phyloP scores from a whole-genome alignment of 2,888 invertebrate genomes.

The Perizoma affinitatum region DNA sequence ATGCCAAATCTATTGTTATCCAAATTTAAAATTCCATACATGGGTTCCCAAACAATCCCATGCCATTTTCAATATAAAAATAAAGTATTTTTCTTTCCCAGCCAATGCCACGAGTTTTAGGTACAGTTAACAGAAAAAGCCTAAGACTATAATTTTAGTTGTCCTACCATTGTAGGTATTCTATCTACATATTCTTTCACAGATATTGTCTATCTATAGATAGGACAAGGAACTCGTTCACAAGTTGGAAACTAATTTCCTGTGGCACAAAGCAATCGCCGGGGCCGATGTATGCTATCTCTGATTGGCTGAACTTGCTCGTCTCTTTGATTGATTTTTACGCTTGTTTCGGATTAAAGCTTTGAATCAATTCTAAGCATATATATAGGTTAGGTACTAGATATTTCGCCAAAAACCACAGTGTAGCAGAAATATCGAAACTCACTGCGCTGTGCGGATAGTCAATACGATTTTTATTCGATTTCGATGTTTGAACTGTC shows the following conservation, averaged over 20 bases:
- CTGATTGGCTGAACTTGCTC: slow-evolving; percentile 53
- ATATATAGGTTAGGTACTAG: too few relatives aligned
- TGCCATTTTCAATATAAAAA: too few relatives aligned
- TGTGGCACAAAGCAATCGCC: slow-evolving; percentile 75
- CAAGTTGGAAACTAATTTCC: slow-evolving; percentile 79
- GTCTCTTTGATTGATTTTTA: slow-evolving; percentile 60
- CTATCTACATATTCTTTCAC: too few relatives aligned
- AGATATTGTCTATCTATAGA: too few relatives aligned
- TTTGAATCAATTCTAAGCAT: slow-evolving; percentile 25
- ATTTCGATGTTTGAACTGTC: slow-evolving; percentile 20
- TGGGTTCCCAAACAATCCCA: too few relatives aligned
- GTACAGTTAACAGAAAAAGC: too few relatives aligned
- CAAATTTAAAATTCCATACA: too few relatives aligned
- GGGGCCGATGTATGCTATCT: slow-evolving; percentile 57
- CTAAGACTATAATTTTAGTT: too few relatives aligned
- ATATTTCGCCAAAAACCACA: slow-evolving; percentile 4
- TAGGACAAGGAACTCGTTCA: slow-evolving; percentile 49
- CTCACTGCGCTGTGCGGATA: slow-evolving; percentile 8
- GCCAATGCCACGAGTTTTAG: too few relatives aligned
- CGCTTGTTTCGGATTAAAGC: slow-evolving; percentile 35
- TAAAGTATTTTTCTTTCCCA: too few relatives aligned
- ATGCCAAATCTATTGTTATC: too few relatives aligned
- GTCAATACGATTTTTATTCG: slow-evolving; percentile 19
- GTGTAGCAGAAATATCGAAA: slow-evolving; percentile 6
- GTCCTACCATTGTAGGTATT: too few relatives aligned